phyloP scores from a whole-genome alignment of 2,888 invertebrate species.

The Coleophora flavipennella region DNA sequence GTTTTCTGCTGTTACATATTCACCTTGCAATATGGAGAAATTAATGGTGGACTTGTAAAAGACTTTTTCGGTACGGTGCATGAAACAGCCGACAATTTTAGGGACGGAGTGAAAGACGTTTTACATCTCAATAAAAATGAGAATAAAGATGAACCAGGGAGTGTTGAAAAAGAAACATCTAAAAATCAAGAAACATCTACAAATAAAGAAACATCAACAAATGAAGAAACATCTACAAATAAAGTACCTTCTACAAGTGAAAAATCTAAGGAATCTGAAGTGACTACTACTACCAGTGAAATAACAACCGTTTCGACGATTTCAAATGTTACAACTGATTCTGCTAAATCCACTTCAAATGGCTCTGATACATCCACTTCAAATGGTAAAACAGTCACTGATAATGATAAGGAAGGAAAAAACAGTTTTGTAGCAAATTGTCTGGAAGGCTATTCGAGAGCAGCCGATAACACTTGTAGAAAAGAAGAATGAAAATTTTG shows the following conservation, averaged over 20 bases:
- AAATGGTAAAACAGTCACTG: conserved; percentile 9
- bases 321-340: neutral
- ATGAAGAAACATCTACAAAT: neutral
- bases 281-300: conserved; percentile 8
- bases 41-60: conserved; percentile 25
- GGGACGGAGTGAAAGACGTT: conserved; percentile 23
- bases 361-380: conserved; percentile 5
- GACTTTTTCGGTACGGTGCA: conserved; percentile 28
- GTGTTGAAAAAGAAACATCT: conserved; percentile 2
- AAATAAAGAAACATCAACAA: neutral
- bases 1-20: conserved; percentile 27
- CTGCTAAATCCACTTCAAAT: conserved; percentile 6
- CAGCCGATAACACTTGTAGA: too few species aligned
- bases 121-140: conserved; percentile 20
- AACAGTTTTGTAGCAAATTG: conserved; percentile 45
- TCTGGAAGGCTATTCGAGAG: conserved; percentile 36
- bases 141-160: conserved; percentile 8
- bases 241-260: neutral
- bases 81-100: conserved; percentile 22
- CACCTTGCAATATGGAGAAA: conserved; percentile 18
- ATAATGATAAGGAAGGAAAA: conserved; percentile 32
- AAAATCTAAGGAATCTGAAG: neutral
- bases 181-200: neutral
- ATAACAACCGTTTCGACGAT: conserved; percentile 1
- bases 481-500: too few species aligned